phyloP scores from a whole-genome alignment of 1,140 invertebrate species.

The Sweltsa coloradensis region DNA sequence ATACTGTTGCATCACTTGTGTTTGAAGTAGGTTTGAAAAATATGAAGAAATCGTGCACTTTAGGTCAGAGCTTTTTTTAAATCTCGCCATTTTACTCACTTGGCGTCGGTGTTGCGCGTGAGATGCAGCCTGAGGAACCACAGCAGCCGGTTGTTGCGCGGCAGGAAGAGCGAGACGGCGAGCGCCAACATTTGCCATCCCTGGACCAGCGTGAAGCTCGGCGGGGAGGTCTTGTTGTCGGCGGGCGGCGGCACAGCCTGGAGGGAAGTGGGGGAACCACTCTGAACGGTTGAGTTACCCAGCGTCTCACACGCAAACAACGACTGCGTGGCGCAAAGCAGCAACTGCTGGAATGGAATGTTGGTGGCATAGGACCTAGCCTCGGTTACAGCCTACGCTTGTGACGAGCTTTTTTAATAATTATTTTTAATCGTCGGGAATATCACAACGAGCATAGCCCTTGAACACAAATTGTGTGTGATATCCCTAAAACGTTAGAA shows the following conservation, averaged over 20 bases:
- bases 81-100: no score
- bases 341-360: conserved; percentile 70
- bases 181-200: conserved; percentile 88
- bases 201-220: conserved; percentile 79
- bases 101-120: conserved; percentile 78
- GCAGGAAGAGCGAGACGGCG: conserved; percentile 83
- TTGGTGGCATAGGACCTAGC: background rate
- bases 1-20: no score
- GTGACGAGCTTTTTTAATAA: no score
- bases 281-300: conserved; percentile 39
- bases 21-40: no score
- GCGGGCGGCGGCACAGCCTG: conserved; percentile 39
- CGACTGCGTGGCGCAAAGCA: conserved; percentile 93
- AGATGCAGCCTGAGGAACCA: conserved; percentile 91
- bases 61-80: no score
- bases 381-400: no score
- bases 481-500: no score
- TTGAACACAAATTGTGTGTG: no score
- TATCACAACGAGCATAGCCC: no score
- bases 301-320: conserved; percentile 95
- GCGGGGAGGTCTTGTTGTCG: conserved; percentile 77
- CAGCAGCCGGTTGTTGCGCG: conserved; percentile 78
- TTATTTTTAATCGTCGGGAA: no score
- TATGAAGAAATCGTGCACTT: no score
- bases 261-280: conserved; percentile 54